These are phyloP conservation scores for Bruchidius siliquastri DNA, from an alignment of 2,888 invertebrate species.

Conservation along the genomic window DNA sequence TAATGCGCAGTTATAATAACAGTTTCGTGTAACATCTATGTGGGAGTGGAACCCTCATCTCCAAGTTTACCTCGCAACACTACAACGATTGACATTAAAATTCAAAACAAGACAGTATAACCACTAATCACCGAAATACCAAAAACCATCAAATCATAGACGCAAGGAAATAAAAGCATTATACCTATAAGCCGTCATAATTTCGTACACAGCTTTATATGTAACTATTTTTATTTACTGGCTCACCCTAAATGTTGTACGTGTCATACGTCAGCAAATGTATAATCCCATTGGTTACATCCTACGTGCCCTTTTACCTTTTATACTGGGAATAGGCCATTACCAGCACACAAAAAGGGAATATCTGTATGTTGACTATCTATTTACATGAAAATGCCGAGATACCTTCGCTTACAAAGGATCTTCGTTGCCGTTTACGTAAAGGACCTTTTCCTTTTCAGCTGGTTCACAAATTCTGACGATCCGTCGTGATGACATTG, in stretches of 20 bases:
- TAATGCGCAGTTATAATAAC: too few species aligned
- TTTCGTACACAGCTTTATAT: too few species aligned
- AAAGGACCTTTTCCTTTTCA: neutral
- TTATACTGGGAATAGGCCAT: neutral
- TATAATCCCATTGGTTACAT: neutral
- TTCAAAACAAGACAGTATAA: too few species aligned
- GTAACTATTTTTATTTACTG: too few species aligned
- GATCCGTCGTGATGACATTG: neutral
- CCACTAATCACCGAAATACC: too few species aligned
- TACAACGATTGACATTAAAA: too few species aligned
- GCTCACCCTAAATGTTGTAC: neutral
- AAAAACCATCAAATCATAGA: too few species aligned
- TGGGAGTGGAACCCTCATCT: too few species aligned
- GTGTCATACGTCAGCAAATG: neutral
- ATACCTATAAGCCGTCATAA: too few species aligned
- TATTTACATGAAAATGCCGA: neutral
- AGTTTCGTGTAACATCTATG: too few species aligned
- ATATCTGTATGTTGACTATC: neutral
- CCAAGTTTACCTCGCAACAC: too few species aligned
- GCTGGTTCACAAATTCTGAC: neutral
- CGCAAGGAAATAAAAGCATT: too few species aligned
- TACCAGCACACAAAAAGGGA: neutral
- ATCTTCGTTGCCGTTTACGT: neutral
- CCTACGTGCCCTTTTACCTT: neutral
- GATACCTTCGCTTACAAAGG: neutral